Evolutionary conservation across 2,797 vertebrate species (phyloP).

Genomic region (Micrastur ruficollis): DNA sequence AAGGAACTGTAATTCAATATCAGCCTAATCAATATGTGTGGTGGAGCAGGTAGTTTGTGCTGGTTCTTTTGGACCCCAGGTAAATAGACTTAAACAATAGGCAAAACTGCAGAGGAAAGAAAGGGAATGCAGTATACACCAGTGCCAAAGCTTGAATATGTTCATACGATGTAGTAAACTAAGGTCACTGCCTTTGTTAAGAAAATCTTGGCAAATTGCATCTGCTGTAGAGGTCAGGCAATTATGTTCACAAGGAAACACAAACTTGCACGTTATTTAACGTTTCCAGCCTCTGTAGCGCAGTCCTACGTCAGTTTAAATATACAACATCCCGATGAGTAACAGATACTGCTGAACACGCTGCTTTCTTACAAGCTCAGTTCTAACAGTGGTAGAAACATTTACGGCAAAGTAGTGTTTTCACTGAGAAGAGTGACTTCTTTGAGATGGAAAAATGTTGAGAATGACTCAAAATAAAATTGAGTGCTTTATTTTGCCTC

Average conservation of each 20-base stretch:
- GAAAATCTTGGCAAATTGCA: slow-evolving; percentile 56
- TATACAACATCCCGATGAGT: slow-evolving; percentile 46
- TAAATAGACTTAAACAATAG: slow-evolving; percentile 20
- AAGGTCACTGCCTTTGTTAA: slow-evolving; percentile 63
- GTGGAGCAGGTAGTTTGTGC: not conserved
- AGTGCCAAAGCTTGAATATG: slow-evolving; percentile 11
- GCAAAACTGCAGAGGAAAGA: not conserved
- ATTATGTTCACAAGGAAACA: slow-evolving; percentile 63
- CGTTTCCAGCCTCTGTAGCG: slow-evolving; percentile 36
- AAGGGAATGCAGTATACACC: not conserved
- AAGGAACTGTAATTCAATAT: slow-evolving; percentile 34
- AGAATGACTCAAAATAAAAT: slow-evolving; percentile 4
- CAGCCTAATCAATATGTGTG: not conserved
- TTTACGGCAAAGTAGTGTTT: not conserved
- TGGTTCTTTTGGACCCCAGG: not conserved
- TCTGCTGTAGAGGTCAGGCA: slow-evolving; percentile 58
- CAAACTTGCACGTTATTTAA: slow-evolving; percentile 54
- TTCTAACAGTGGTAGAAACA: not conserved
- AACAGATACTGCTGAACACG: slow-evolving; percentile 51
- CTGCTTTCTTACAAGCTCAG: slow-evolving; percentile 16
- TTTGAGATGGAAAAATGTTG: slow-evolving; percentile 14
- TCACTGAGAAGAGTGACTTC: not conserved
- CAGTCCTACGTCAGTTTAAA: slow-evolving; percentile 45
- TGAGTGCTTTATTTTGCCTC: not conserved
- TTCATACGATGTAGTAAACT: slow-evolving; percentile 23